Evolutionary conservation across 2,113 vertebrate genomes (phyloP), one percentile per base, ranked within the genome.

Genomic region (Hydrolagus affinis): DNA sequence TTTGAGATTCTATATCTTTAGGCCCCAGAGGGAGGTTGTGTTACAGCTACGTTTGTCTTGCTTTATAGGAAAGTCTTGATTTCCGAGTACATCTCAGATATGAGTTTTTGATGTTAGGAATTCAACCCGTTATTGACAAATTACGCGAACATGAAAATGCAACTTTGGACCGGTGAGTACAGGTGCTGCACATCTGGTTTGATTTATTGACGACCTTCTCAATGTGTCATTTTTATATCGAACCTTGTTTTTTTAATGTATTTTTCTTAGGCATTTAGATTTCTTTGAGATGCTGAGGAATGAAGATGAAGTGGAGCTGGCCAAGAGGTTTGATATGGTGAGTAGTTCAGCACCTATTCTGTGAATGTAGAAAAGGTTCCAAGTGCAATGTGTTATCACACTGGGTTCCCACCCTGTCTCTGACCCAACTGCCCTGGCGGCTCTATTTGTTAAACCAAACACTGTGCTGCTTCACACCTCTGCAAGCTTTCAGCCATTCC

Each of bases 261-360:
- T 77, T 80, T 59, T n/a, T 28, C 3, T 70, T 87, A 99, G 98
- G 89, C 97, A 99, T 91, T 95, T 99, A 92, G 96, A 99, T 90
- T 99, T 97, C 89, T 99, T 99, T 11, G 98, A 99, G 91, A 99
- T 99, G 95, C 95, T 99, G 87, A 94, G 97, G 91, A 99, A 99
- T 87, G 97, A 99, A 87, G 97, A 99, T 28, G 98, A 99, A 89
- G 91, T 98, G 92, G 95, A 96, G 91, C 93, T 99, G 93, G 96
- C 97, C 73, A 98, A 96, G 92, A 95, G 96, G 85, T 99, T 98
- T 87, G 97, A 99, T 87, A 91, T 96, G 93, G 97, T 97, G 89
- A 0, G 83, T 90, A 73, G 0, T n/a, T 11, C 1, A 11, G 15
- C 66, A 30, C 17, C 9, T 83, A 28, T 8, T 9, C 17, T 9